Conservation (phyloP, 37 sponge, comb jelly and placozoan species). For the Tethya wilhelma region DNA sequence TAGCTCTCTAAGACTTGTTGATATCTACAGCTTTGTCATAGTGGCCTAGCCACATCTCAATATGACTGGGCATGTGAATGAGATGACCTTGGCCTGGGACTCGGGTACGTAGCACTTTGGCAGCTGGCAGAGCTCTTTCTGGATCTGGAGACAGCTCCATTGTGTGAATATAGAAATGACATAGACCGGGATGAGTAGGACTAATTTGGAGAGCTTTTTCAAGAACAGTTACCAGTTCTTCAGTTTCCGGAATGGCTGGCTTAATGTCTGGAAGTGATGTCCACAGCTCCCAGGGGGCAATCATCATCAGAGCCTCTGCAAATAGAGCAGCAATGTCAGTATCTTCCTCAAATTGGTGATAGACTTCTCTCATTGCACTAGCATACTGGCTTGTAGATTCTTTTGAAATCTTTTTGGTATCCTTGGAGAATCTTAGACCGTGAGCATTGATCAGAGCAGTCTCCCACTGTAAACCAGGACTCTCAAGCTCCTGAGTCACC, state of each 20-base stretch:
- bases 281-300: conserved; percentile 72
- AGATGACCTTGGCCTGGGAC: conserved; percentile 46
- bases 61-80: conserved; percentile 73
- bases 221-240: conserved; percentile 46
- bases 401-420: no score
- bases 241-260: conserved; percentile 58
- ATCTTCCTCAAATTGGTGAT: conserved; percentile 51
- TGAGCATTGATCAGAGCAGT: no score
- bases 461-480: no score
- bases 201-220: conserved; percentile 42
- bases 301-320: conserved; percentile 70
- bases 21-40: conserved; percentile 70
- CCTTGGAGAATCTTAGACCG: no score
- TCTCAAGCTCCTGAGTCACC: no score
- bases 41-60: conserved; percentile 79
- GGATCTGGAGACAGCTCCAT: conserved; percentile 71
- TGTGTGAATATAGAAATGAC: conserved; percentile 70
- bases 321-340: conserved; percentile 53
- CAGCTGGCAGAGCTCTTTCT: conserved; percentile 57
- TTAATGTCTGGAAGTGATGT: conserved; percentile 26
- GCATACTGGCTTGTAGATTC: conserved; percentile 25
- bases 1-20: conserved; percentile 53
- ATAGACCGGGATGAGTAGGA: conserved; percentile 63
- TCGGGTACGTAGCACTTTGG: conserved; percentile 33
- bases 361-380: conserved; percentile 54